Conservation (phyloP, 2,888 invertebrate species). For the Mythimna vitellina region DNA sequence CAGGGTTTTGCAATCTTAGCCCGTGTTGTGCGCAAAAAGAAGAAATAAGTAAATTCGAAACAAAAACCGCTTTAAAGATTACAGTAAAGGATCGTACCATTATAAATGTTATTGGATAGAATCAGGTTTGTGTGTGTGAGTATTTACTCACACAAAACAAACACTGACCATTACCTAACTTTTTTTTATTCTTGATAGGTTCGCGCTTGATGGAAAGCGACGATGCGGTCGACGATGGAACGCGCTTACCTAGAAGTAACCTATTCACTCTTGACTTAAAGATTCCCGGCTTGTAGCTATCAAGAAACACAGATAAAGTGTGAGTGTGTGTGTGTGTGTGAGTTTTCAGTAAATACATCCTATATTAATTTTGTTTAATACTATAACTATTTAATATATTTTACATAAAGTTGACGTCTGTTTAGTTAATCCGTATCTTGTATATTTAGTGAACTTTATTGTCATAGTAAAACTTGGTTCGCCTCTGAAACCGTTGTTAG, state of each 20-base stretch:
- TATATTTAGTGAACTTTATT: conserved; percentile 23
- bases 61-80: conserved; percentile 12
- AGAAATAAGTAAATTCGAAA: conserved; percentile 25
- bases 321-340: too few species aligned
- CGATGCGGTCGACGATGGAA: too few species aligned
- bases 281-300: too few species aligned
- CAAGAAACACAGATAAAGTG: too few species aligned
- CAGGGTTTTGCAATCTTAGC: conserved; percentile 3
- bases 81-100: not conserved
- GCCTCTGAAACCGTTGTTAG: conserved; percentile 45
- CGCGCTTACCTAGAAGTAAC: too few species aligned
- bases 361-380: conserved; percentile 12
- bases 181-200: too few species aligned
- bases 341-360: not conserved
- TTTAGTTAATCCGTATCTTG: conserved; percentile 10
- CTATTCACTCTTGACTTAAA: too few species aligned
- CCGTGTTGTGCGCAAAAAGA: conserved; percentile 3
- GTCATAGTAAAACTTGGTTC: conserved; percentile 29
- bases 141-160: not conserved
- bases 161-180: not conserved
- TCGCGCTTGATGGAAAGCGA: too few species aligned
- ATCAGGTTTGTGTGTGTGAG: not conserved
- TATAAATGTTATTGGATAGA: not conserved
- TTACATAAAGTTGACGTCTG: conserved; percentile 10
- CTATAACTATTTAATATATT: conserved; percentile 2